Percentiles rank a stretch among this genome's conserved stretches.
phyloP scores from a whole-genome alignment of 53 echinoderm and acorn worm genomes.

The Luidia sarsii region DNA sequence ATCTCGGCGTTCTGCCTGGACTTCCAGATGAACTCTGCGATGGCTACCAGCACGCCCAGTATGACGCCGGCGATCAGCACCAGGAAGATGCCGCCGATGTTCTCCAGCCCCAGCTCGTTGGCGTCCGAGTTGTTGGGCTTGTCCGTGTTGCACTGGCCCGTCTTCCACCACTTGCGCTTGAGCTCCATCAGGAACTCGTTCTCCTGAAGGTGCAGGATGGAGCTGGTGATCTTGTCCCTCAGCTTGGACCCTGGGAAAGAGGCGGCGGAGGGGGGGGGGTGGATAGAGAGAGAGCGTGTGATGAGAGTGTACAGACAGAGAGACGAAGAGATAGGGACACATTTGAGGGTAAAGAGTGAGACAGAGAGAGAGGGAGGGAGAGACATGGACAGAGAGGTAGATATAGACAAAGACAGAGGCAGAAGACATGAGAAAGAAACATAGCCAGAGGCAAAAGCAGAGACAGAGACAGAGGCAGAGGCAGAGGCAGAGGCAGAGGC shows the following conservation, averaged over 20 bases:
- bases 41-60: conserved; percentile 78
- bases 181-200: conserved; percentile 71
- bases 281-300: too few relatives aligned
- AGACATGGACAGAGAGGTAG: too few relatives aligned
- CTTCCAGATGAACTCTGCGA: conserved; percentile 97
- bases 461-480: too few relatives aligned
- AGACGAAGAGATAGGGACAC: background rate
- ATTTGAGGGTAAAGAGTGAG: too few relatives aligned
- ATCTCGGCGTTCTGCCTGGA: conserved; percentile 97
- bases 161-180: conserved; percentile 87
- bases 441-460: background rate
- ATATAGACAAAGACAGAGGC: too few relatives aligned
- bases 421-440: background rate
- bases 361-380: background rate
- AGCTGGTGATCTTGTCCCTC: conserved; percentile 83
- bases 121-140: conserved; percentile 77
- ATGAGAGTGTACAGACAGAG: background rate
- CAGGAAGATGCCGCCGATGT: conserved; percentile 97
- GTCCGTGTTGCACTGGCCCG: conserved; percentile 66
- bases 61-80: conserved; percentile 88
- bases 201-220: conserved; percentile 90
- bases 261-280: background rate
- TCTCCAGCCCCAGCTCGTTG: conserved; percentile 87
- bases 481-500: background rate
- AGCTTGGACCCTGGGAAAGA: conserved; percentile 64